Percentiles rank a stretch among this genome's conserved stretches.
Evolutionary conservation across 2,113 vertebrate species (phyloP).

Genomic region (Phycodurus eques): DNA sequence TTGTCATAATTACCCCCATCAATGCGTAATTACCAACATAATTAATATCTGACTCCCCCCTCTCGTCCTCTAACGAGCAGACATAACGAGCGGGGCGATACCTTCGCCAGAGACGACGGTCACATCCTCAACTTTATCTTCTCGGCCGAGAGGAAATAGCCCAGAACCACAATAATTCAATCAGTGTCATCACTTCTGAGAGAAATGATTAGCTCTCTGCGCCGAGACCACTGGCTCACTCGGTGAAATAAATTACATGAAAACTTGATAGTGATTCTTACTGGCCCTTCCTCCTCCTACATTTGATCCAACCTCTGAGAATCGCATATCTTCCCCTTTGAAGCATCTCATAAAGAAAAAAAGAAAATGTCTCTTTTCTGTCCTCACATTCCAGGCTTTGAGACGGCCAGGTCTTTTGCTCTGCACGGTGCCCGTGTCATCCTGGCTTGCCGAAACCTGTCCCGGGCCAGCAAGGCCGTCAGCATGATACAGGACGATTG

Average conservation of each 20-base stretch:
- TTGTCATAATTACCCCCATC: conserved; percentile 52
- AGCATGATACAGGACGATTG: conserved; percentile 84
- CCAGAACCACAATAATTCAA: conserved; percentile 67
- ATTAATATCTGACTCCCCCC: conserved; percentile 38
- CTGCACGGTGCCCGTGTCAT: conserved; percentile 91
- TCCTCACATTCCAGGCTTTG: conserved; percentile 79
- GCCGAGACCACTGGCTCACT: conserved; percentile 63
- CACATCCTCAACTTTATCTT: conserved; percentile 61
- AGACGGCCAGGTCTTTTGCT: conserved; percentile 91
- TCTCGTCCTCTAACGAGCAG: neutral
- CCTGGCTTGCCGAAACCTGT: conserved; percentile 85
- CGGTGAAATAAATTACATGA: conserved; percentile 64
- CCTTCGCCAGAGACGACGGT: conserved; percentile 38
- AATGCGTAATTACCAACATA: conserved; percentile 34
- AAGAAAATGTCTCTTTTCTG: neutral
- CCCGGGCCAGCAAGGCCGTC: conserved; percentile 79
- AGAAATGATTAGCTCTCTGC: conserved; percentile 67
- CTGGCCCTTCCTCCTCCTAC: conserved; percentile 33
- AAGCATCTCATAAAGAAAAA: conserved; percentile 29
- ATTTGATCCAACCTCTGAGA: conserved; percentile 46
- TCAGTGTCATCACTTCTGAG: conserved; percentile 75
- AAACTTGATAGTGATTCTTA: conserved; percentile 69
- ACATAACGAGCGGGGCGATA: conserved; percentile 4
- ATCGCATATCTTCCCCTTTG: conserved; percentile 66
- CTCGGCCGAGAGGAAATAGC: conserved; percentile 42